phyloP scores from a whole-genome alignment of 2,113 vertebrate species.

The Sinocyclocheilus grahami region DNA sequence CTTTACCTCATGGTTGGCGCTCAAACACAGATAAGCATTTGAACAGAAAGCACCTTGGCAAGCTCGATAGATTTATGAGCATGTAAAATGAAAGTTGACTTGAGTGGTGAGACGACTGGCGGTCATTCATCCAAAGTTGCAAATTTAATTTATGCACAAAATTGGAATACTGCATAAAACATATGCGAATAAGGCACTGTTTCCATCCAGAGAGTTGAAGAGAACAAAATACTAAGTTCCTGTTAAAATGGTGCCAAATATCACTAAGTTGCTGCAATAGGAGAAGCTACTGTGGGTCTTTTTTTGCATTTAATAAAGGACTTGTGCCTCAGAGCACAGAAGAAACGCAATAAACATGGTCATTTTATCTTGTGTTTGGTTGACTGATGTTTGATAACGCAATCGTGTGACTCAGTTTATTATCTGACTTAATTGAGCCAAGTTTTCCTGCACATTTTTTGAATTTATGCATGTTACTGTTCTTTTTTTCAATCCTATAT shows the following conservation, averaged over 20 bases:
- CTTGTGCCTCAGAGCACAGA: background rate
- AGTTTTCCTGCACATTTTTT: too few relatives aligned
- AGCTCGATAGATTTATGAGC: background rate
- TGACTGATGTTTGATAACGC: background rate
- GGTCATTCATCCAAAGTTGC: background rate
- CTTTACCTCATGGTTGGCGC: constrained; percentile 10
- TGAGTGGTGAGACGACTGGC: background rate
- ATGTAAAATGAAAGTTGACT: background rate
- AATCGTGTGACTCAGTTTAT: background rate
- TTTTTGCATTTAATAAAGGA: background rate
- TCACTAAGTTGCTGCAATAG: background rate
- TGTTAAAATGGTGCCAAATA: background rate
- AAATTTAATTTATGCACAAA: background rate
- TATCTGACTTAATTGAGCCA: too few relatives aligned
- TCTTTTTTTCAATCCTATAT: background rate
- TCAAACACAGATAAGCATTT: constrained; percentile 13
- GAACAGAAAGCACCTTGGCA: background rate
- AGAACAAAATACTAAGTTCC: background rate
- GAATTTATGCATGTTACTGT: background rate
- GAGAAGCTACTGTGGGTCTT: background rate
- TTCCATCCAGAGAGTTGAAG: background rate
- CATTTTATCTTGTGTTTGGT: background rate
- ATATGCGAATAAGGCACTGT: too few relatives aligned
- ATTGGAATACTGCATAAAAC: background rate
- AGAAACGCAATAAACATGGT: background rate